These are phyloP conservation scores for Anticlea derivata DNA, from an alignment of 2,888 invertebrate genomes.

Conservation along the genomic window DNA sequence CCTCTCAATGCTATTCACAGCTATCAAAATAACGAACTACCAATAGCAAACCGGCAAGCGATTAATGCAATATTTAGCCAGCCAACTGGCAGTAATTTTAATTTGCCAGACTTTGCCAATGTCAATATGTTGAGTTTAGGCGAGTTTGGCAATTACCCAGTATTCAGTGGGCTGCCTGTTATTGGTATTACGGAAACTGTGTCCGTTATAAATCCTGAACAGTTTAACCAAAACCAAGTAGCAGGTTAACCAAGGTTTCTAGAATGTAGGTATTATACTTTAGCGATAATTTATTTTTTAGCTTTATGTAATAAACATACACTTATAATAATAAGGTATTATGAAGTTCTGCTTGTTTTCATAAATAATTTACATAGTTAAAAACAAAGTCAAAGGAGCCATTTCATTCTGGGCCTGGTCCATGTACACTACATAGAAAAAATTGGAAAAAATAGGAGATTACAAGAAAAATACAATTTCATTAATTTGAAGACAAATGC, in stretches of 20 bases:
- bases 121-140: conserved; percentile 38
- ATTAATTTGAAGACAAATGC: no score
- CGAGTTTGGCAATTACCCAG: conserved; percentile 44
- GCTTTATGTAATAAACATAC: no score
- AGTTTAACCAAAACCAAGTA: not conserved
- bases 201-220: conserved; percentile 40
- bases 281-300: no score
- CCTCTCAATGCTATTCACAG: not conserved
- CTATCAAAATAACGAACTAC: conserved; percentile 1
- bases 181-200: conserved; percentile 51
- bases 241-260: not conserved
- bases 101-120: conserved; percentile 9
- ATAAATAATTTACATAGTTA: no score
- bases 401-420: no score
- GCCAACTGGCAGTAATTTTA: conserved; percentile 19
- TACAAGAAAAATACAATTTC: no score
- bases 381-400: no score
- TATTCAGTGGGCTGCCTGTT: conserved; percentile 52
- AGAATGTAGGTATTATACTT: not conserved
- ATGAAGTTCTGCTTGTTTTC: no score
- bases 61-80: conserved; percentile 7
- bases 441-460: no score
- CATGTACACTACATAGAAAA: no score
- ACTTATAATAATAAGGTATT: no score
- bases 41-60: not conserved